Conservation (phyloP, 2,888 invertebrate genomes). For the Epiblema foenella region DNA sequence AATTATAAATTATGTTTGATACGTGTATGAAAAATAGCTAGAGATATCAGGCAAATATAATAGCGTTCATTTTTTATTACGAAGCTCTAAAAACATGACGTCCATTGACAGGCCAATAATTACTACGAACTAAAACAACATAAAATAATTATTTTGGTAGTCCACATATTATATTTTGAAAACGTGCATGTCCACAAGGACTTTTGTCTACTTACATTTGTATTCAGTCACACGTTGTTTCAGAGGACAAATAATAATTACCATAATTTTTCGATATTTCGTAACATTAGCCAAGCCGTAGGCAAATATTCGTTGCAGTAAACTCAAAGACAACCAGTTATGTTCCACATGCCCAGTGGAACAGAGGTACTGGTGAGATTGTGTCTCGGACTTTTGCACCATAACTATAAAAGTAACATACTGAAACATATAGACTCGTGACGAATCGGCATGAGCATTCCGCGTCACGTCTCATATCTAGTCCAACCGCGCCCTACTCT, state of each 20-base stretch:
- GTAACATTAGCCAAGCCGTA: slow-evolving; percentile 25
- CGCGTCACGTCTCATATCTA: slow-evolving; percentile 39
- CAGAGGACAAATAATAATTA: slow-evolving; percentile 27
- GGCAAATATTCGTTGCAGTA: slow-evolving; percentile 29
- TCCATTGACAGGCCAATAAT: not conserved
- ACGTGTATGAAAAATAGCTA: not conserved
- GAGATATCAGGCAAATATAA: not conserved
- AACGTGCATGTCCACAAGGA: not conserved
- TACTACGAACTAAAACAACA: not conserved
- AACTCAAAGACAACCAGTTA: slow-evolving; percentile 33
- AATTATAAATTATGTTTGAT: no score
- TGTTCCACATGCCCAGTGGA: slow-evolving; percentile 4
- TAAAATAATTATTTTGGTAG: not conserved
- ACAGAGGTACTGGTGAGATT: not conserved
- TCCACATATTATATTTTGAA: not conserved
- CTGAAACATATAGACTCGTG: slow-evolving; percentile 11
- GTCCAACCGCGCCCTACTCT: slow-evolving; percentile 23
- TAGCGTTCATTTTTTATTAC: not conserved
- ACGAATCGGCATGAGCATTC: slow-evolving; percentile 27
- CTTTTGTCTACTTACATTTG: slow-evolving; percentile 20
- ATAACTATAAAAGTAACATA: slow-evolving; percentile 18
- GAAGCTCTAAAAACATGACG: not conserved
- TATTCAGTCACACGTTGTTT: slow-evolving; percentile 14
- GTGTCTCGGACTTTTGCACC: slow-evolving; percentile 15
- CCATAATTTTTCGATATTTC: slow-evolving; percentile 42